Evolutionary conservation across 2,888 invertebrate genomes (phyloP).

Genomic region (Heliothis peltigera): DNA sequence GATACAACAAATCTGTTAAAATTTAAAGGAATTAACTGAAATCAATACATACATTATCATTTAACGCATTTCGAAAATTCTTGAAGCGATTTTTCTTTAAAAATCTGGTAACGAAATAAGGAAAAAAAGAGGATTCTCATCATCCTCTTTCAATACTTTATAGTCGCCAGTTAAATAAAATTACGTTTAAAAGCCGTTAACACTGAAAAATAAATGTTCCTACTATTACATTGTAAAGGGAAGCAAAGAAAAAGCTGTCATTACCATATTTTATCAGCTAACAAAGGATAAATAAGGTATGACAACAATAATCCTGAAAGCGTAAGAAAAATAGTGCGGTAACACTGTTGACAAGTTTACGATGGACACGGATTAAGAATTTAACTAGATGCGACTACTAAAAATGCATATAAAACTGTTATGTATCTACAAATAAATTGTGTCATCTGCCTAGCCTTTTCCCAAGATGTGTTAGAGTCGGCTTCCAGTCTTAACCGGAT

Average conservation of each 20-base stretch:
- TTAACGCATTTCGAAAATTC: too few species aligned
- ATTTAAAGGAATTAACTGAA: too few species aligned
- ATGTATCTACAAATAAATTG: too few species aligned
- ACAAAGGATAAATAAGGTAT: slow-evolving; percentile 44
- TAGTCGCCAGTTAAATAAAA: not conserved
- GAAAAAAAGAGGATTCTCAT: not conserved
- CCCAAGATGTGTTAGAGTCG: too few species aligned
- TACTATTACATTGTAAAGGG: slow-evolving; percentile 26
- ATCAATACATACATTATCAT: too few species aligned
- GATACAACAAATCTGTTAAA: too few species aligned
- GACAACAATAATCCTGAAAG: slow-evolving; percentile 49
- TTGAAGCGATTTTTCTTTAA: too few species aligned
- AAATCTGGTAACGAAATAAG: too few species aligned
- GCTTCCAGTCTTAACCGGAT: too few species aligned
- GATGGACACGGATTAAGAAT: not conserved
- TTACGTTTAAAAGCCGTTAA: not conserved
- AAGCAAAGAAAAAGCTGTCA: slow-evolving; percentile 23
- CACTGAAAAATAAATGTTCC: not conserved
- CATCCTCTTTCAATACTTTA: not conserved
- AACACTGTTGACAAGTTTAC: slow-evolving; percentile 58
- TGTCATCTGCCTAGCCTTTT: too few species aligned
- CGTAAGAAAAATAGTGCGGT: slow-evolving; percentile 45
- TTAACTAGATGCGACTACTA: slow-evolving; percentile 21
- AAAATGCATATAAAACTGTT: too few species aligned
- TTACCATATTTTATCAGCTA: slow-evolving; percentile 51